Evolutionary conservation across 1,140 invertebrate species (phyloP), one percentile per base, ranked within the genome.

Genomic region (Drosophila carrolli): DNA sequence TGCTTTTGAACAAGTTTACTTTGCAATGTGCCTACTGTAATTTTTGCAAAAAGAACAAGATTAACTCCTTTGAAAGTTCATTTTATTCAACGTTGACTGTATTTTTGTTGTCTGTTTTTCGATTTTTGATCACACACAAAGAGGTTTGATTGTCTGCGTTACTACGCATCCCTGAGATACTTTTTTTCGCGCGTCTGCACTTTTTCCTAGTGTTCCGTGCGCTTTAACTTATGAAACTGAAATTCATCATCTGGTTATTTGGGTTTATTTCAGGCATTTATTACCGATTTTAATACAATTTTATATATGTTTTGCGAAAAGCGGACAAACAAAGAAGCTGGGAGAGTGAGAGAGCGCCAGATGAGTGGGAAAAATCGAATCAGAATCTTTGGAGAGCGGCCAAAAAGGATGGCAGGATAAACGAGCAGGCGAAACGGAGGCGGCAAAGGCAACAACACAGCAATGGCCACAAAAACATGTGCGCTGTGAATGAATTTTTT

Each of bases 341-440:
- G 70, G 63, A 55, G 61, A 51, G n/a, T 62, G 32, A 38, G 35
- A 43, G n/a, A 23, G 40, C n/a, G 46, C 29, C 41, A 57, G 80
- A 62, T 79, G 76, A 57, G 66, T 61, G 72, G 58, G 78, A 80
- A 89, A 88, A 88, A 89, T 88, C 83, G 83, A 88, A 88, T 88
- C 83, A 88, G 76, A 89, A 88, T 84, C 29, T 66, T 46, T 48
- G 81, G 61, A 61, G 65, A 57, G 72, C 44, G 41, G 43, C 53
- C 53, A 63, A 83, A 80, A 88, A 88, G 83, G 83, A 88, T 71
- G 53, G 58, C 67, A 80, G 84, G 80, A 89, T 88, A 88, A 89
- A 89, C 67, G 74, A 80, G 67, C 46, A 46, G 76, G 38, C 50
- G 48, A 71, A 63, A 29, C 61, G 41, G 14, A 53, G 57, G 35